Evolutionary conservation across 2,797 vertebrate genomes (phyloP), one percentile per base, ranked within the genome.

Genomic region (Gorsachius magnificus): DNA sequence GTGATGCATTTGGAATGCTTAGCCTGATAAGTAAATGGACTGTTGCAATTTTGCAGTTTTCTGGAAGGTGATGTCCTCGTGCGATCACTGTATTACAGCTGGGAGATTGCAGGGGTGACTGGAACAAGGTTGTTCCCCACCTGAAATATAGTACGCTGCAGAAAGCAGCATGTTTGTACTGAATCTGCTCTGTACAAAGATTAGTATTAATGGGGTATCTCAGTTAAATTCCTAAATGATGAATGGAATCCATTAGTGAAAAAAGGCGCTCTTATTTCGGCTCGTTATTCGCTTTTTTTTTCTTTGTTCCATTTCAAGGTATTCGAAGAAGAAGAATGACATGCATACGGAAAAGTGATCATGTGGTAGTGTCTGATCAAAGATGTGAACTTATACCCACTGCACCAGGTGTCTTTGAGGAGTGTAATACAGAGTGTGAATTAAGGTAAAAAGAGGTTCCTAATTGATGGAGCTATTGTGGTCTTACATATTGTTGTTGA

Each of bases 341-440:
- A 29, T 99, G 99, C 82, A 79, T 99, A 96, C 99, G 98, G 43
- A 99, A 98, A 96, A 99, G 98, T 31, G 99, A 99, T 97, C 98
- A 69, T 31, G 92, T 98, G 12, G 98, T 99, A 78, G 98, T 99
- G 38, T 99, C 99, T 18, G 99, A 99, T 86, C 99, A 99, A 94
- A 99, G 98, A 93, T 99, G 99, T 98, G 99, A 99, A 84, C 97
- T 98, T 95, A 94, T 98, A 94, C 97, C 99, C 66, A 96, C 96
- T 36, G 98, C 98, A 6, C 92, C 96, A 53, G 91, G 96, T 87
- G 94, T 98, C 50, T 97, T 97, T 24, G 99, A 99, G 97, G 97
- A 97, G 43, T 99, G 99, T 97, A 99, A 99, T 93, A 95, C 96
- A 13, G 98, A 99, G 78, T 99, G 99, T 98, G 99, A 99, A 97